A percentile compares a stretch with the other conserved stretches of the same genome.
Conservation (phyloP, 2,113 vertebrate species). For the Taxidea taxus region DNA sequence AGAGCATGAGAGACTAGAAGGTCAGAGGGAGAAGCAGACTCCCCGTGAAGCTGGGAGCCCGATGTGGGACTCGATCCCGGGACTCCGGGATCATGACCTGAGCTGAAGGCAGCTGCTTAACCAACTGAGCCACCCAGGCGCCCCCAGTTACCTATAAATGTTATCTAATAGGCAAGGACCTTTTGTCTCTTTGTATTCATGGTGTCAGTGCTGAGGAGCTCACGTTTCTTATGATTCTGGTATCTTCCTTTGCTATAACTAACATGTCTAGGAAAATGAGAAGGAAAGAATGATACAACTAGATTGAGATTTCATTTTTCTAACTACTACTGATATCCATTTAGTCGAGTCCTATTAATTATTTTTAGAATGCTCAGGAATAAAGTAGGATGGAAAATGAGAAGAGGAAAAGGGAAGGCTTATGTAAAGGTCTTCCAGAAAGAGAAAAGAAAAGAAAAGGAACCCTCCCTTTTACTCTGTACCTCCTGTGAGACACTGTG, state of each 20-base stretch:
- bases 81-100: too few species aligned
- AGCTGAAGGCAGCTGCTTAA: too few species aligned
- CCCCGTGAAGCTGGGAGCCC: too few species aligned
- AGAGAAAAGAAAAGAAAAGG: not conserved
- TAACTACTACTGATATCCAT: not conserved
- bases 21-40: too few species aligned
- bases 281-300: not conserved
- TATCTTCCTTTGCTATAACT: not conserved
- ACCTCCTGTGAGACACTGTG: not conserved
- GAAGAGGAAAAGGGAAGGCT: not conserved
- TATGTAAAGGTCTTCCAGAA: not conserved
- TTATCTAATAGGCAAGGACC: not conserved
- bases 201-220: not conserved
- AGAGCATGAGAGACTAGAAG: too few species aligned
- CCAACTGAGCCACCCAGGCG: too few species aligned
- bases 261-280: not conserved
- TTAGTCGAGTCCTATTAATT: not conserved
- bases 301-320: not conserved
- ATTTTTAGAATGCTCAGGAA: not conserved
- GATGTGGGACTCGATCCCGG: too few species aligned
- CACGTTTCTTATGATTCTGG: not conserved
- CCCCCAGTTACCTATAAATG: not conserved
- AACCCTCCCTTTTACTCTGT: not conserved
- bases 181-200: not conserved
- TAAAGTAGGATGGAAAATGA: not conserved